Evolutionary conservation across 92 coral and sea anemone genomes (phyloP).

Genomic region (Siderastrea radians): DNA sequence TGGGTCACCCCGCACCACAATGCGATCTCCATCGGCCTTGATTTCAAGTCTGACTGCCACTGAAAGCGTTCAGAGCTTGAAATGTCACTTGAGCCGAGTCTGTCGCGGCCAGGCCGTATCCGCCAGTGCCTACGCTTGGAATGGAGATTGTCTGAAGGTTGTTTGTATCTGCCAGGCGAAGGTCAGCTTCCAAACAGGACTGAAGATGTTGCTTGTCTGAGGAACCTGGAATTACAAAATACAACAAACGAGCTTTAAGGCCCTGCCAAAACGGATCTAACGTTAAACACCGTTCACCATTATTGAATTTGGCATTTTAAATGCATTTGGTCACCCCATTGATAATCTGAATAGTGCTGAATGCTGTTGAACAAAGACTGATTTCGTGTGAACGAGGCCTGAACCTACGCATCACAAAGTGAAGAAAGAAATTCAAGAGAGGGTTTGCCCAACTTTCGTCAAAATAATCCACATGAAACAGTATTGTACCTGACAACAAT

Average conservation of each 20-base stretch:
- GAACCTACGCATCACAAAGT: too few relatives aligned
- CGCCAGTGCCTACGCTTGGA: conserved; percentile 42
- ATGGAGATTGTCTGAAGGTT: conserved; percentile 25
- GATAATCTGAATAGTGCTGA: too few relatives aligned
- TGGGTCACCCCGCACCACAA: conserved; percentile 78
- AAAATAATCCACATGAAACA: too few relatives aligned
- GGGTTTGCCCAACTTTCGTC: too few relatives aligned
- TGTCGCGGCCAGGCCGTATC: conserved; percentile 32
- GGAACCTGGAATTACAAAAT: conserved; percentile 22
- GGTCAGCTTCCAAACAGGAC: conserved; percentile 29
- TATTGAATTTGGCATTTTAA: too few relatives aligned
- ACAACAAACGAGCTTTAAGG: neutral
- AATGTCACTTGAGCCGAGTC: conserved; percentile 49
- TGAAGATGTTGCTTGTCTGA: conserved; percentile 28
- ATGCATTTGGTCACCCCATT: too few relatives aligned
- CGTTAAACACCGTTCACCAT: too few relatives aligned
- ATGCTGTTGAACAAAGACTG: too few relatives aligned
- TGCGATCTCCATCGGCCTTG: conserved; percentile 45
- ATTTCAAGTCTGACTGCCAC: conserved; percentile 15
- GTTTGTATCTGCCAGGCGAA: conserved; percentile 27
- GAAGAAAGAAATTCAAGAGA: too few relatives aligned
- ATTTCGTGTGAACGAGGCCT: too few relatives aligned
- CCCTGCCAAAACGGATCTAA: too few relatives aligned
- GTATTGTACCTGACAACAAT: too few relatives aligned
- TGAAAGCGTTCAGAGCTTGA: conserved; percentile 35